A percentile compares a stretch with the other conserved stretches of the same genome.
These are phyloP conservation scores for Allophyes oxyacanthae DNA, from an alignment of 2,888 invertebrate genomes.

Conservation along the genomic window DNA sequence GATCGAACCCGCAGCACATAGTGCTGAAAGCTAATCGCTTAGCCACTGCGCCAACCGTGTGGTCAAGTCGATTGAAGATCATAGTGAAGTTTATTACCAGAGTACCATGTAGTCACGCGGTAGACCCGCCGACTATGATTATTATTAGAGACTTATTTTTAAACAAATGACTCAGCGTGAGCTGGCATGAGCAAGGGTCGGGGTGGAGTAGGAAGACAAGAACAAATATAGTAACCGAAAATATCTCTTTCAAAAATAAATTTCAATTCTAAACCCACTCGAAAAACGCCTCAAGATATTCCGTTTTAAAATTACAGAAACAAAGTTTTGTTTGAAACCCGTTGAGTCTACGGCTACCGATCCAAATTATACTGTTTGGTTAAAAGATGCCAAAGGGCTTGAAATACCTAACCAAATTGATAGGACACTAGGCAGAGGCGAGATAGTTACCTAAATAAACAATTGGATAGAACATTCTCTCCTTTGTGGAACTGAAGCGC, in stretches of 20 bases:
- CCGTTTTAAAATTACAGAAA: conserved; percentile 40
- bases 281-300: conserved; percentile 32
- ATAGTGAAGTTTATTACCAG: too few species aligned
- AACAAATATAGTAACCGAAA: neutral
- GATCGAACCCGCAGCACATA: too few species aligned
- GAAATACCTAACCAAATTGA: conserved; percentile 50
- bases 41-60: too few species aligned
- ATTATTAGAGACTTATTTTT: too few species aligned
- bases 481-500: conserved; percentile 47
- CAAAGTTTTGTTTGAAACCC: conserved; percentile 23
- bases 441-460: conserved; percentile 57
- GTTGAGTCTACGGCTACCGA: conserved; percentile 10
- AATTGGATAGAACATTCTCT: conserved; percentile 37
- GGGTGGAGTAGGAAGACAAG: too few species aligned
- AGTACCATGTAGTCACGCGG: too few species aligned
- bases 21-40: too few species aligned
- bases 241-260: conserved; percentile 15
- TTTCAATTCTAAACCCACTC: conserved; percentile 10
- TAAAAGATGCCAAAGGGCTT: conserved; percentile 48
- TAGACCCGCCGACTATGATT: too few species aligned
- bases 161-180: too few species aligned
- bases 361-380: conserved; percentile 50
- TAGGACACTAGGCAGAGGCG: conserved; percentile 38
- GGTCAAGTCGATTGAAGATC: too few species aligned
- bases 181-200: too few species aligned